A percentile compares a stretch with the other conserved stretches of the same genome.
Conservation (phyloP, 2,113 vertebrate species). For the Crotalus horridus region DNA sequence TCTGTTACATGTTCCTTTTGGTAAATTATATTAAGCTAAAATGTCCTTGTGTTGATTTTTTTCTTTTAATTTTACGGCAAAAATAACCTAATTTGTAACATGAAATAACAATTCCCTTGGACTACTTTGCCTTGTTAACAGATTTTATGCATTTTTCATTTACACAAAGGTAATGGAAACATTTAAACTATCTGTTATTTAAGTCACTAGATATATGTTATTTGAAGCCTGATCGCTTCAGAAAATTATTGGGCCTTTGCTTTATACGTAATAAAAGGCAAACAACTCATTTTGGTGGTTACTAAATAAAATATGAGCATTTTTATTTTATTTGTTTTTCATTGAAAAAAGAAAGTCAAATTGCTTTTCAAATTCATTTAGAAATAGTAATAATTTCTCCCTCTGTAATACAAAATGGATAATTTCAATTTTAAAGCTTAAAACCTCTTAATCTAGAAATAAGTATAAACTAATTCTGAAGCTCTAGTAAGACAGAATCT, state of each 20-base stretch:
- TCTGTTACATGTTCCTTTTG: constrained; percentile 78
- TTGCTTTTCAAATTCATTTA: constrained; percentile 74
- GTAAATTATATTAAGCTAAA: constrained; percentile 85
- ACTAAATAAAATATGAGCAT: constrained; percentile 85
- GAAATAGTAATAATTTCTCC: constrained; percentile 64
- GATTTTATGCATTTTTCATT: constrained; percentile 86
- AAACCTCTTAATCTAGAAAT: constrained; percentile 50
- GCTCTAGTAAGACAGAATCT: constrained; percentile 54
- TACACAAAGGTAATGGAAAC: constrained; percentile 81
- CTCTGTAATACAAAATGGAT: constrained; percentile 58
- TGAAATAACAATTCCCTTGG: constrained; percentile 83
- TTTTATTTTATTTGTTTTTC: constrained; percentile 76
- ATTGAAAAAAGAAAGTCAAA: constrained; percentile 73
- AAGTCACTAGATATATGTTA: constrained; percentile 90
- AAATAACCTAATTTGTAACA: constrained; percentile 87
- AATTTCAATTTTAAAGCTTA: constrained; percentile 53
- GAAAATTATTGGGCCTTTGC: constrained; percentile 90
- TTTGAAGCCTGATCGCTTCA: constrained; percentile 82
- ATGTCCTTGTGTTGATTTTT: constrained; percentile 80
- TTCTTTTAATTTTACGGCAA: constrained; percentile 83
- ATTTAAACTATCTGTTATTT: constrained; percentile 92
- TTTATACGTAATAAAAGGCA: constrained; percentile 92
- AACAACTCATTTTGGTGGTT: constrained; percentile 93
- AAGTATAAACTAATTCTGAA: constrained; percentile 60
- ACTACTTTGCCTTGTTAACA: constrained; percentile 86